These are phyloP conservation scores for Drosophila kohkoa DNA, from an alignment of 1,140 invertebrate genomes.

Conservation along the genomic window DNA sequence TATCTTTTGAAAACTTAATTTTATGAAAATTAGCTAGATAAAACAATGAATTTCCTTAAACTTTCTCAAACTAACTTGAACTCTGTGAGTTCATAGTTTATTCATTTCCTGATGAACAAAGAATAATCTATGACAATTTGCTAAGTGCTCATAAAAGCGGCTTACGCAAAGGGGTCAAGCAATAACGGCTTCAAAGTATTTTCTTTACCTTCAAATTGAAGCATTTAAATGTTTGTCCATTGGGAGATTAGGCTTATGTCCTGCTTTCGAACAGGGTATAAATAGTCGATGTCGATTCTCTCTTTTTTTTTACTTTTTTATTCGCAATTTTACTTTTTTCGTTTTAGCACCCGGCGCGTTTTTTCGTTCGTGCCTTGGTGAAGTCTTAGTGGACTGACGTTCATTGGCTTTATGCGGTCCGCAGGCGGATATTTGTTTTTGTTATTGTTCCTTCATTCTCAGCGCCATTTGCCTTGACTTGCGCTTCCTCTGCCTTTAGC, in stretches of 20 bases:
- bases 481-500: slow-evolving; percentile 14
- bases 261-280: slow-evolving; percentile 38
- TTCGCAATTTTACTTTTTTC: slow-evolving; percentile 16
- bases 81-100: not conserved
- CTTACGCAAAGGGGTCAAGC: not conserved
- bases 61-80: too few species aligned
- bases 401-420: slow-evolving; percentile 68
- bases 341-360: slow-evolving; percentile 1
- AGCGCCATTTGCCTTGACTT: slow-evolving; percentile 50
- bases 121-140: slow-evolving; percentile 2
- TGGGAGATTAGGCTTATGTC: slow-evolving; percentile 2
- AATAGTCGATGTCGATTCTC: slow-evolving; percentile 53
- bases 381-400: slow-evolving; percentile 46
- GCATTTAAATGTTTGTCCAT: not conserved
- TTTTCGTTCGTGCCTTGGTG: not conserved
- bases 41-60: too few species aligned
- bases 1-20: too few species aligned
- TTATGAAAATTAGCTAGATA: too few species aligned
- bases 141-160: not conserved
- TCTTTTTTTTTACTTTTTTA: slow-evolving; percentile 11
- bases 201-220: slow-evolving; percentile 1
- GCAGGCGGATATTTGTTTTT: slow-evolving; percentile 70
- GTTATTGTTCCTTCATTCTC: slow-evolving; percentile 73
- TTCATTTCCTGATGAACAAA: not conserved
- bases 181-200: not conserved